Conservation (phyloP, 2,113 vertebrate species). For the Amblyopsis rosae region DNA sequence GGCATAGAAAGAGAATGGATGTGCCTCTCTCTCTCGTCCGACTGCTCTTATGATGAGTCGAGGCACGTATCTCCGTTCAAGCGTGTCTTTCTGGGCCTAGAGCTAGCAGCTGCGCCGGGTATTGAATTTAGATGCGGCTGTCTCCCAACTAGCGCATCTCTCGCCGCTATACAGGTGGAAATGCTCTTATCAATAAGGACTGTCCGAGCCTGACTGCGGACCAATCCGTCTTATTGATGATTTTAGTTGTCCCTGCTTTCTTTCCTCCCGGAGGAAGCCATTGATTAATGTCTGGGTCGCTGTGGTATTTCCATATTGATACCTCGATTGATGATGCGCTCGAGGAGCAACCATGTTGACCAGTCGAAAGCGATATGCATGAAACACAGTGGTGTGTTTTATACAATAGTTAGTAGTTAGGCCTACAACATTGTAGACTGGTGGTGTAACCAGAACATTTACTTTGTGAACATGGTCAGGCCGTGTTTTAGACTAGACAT, state of each 20-base stretch:
- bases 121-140: conserved; percentile 74
- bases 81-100: conserved; percentile 71
- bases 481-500: too few species aligned
- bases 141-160: conserved; percentile 30
- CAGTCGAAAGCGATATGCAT: conserved; percentile 64
- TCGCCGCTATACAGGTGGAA: conserved; percentile 70
- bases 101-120: conserved; percentile 62
- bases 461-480: too few species aligned
- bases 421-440: too few species aligned
- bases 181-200: conserved; percentile 72
- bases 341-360: conserved; percentile 73
- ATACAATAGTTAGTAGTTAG: conserved; percentile 4
- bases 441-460: too few species aligned
- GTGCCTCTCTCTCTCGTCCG: conserved; percentile 6
- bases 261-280: conserved; percentile 65
- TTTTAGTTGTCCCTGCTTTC: conserved; percentile 61
- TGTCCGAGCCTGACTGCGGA: conserved; percentile 62
- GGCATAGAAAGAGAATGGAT: conserved; percentile 41
- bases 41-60: conserved; percentile 68
- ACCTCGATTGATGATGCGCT: conserved; percentile 78
- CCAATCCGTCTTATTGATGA: conserved; percentile 76
- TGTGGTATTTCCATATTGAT: conserved; percentile 80
- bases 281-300: conserved; percentile 79
- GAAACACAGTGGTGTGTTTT: conserved; percentile 45
- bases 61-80: conserved; percentile 73